phyloP scores from a whole-genome alignment of 2,113 vertebrate species.

The Corapipo altera region DNA sequence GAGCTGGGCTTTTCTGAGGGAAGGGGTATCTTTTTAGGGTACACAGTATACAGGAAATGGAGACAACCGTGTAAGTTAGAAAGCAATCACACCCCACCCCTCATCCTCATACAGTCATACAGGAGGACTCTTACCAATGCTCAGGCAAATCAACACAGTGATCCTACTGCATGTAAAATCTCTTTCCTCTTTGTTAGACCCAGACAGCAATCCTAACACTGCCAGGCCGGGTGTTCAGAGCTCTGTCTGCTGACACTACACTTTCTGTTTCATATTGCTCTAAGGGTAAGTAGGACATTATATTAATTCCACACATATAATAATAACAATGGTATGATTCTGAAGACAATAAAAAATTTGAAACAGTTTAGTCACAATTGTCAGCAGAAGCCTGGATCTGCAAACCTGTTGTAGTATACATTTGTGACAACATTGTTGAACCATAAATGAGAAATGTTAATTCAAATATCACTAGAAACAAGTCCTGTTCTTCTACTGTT shows the following conservation, averaged over 20 bases:
- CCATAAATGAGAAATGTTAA: not conserved
- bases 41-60: not conserved
- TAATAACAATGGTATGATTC: not conserved
- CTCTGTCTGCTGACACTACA: not conserved
- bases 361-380: not conserved
- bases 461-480: not conserved
- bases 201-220: not conserved
- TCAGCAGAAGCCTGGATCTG: not conserved
- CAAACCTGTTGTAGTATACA: not conserved
- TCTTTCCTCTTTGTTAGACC: not conserved
- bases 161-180: not conserved
- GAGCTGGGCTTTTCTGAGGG: not conserved
- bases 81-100: not conserved
- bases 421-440: not conserved
- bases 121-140: not conserved
- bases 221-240: not conserved
- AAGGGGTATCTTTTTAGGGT: rapidly evolving
- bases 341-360: not conserved
- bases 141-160: not conserved
- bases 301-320: not conserved
- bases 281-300: not conserved
- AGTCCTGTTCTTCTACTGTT: not conserved
- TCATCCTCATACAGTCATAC: not conserved
- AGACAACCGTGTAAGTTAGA: not conserved
- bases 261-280: not conserved